A percentile compares a stretch with the other conserved stretches of the same genome.
These are phyloP conservation scores for Ectemnius lituratus DNA, from an alignment of 2,888 invertebrate genomes.

Conservation along the genomic window DNA sequence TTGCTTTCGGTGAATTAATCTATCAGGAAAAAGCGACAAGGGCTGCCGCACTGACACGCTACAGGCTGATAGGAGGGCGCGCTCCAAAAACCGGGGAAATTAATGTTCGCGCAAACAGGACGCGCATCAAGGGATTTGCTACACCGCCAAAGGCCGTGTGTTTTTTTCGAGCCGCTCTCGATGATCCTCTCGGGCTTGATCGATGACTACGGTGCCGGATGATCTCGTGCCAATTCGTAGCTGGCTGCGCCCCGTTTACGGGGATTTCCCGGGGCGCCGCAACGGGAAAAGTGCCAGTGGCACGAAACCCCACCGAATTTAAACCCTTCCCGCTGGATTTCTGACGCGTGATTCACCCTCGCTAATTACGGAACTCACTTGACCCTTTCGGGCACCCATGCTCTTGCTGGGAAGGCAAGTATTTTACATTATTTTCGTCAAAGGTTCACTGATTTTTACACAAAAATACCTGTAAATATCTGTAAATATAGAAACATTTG, in stretches of 20 bases:
- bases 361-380: too few relatives aligned
- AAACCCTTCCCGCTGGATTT: too few relatives aligned
- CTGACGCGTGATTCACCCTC: too few relatives aligned
- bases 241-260: slow-evolving; percentile 27
- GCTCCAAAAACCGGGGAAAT: slow-evolving; percentile 44
- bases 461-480: too few relatives aligned
- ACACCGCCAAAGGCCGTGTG: too few relatives aligned
- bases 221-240: slow-evolving; percentile 37
- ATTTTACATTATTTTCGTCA: too few relatives aligned
- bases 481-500: too few relatives aligned
- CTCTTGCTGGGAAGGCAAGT: too few relatives aligned
- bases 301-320: background rate
- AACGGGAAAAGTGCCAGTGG: slow-evolving; percentile 43
- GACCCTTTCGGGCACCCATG: too few relatives aligned
- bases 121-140: slow-evolving; percentile 34
- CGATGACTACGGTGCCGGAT: slow-evolving; percentile 38
- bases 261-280: slow-evolving; percentile 12
- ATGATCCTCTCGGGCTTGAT: slow-evolving; percentile 19
- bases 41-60: slow-evolving; percentile 28
- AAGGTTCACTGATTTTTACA: too few relatives aligned
- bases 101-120: slow-evolving; percentile 33
- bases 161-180: background rate
- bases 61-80: slow-evolving; percentile 3
- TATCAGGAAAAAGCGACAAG: slow-evolving; percentile 21
- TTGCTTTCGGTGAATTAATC: slow-evolving; percentile 25